A percentile compares a stretch with the other conserved stretches of the same genome.
These are phyloP conservation scores for Prorops nasuta DNA, from an alignment of 1,140 invertebrate species.

Conservation along the genomic window DNA sequence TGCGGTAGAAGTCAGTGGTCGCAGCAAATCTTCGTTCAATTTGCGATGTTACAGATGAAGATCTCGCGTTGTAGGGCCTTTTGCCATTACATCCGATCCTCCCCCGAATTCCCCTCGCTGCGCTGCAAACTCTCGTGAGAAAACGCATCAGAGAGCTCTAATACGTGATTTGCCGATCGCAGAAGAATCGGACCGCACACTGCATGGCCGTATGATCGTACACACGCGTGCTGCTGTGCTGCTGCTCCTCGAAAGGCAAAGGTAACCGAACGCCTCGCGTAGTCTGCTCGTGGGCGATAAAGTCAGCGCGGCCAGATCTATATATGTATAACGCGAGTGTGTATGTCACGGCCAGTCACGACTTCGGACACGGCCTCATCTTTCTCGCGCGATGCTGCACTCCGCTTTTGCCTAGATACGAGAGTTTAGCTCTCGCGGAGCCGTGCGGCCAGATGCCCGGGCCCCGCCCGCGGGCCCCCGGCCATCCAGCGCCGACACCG, in stretches of 20 bases:
- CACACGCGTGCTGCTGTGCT: constrained; percentile 4
- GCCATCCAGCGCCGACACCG: too few species aligned
- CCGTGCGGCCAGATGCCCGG: too few species aligned
- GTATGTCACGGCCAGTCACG: constrained; percentile 39
- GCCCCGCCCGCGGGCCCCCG: too few species aligned
- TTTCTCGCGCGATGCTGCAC: constrained; percentile 18
- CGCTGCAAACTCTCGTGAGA: constrained; percentile 25
- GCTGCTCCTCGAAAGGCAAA: constrained; percentile 22
- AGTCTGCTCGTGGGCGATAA: constrained; percentile 17
- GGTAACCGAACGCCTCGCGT: constrained; percentile 26
- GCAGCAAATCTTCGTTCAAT: constrained; percentile 48
- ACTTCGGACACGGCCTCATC: constrained; percentile 28
- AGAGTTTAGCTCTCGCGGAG: too few species aligned
- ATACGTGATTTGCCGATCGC: constrained; percentile 33
- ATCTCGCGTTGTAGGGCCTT: constrained; percentile 33
- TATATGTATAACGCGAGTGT: constrained; percentile 33
- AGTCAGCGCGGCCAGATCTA: constrained; percentile 17
- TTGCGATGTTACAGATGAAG: constrained; percentile 48
- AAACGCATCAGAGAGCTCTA: constrained; percentile 32
- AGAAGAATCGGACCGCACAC: constrained; percentile 13
- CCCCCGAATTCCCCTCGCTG: constrained; percentile 16
- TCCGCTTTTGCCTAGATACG: too few species aligned
- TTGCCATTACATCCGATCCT: too few species aligned
- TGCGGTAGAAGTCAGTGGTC: constrained; percentile 45
- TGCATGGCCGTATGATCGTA: constrained; percentile 2